These are phyloP conservation scores for Aspidiotus destructor DNA, from an alignment of 2,888 invertebrate species.

Conservation along the genomic window DNA sequence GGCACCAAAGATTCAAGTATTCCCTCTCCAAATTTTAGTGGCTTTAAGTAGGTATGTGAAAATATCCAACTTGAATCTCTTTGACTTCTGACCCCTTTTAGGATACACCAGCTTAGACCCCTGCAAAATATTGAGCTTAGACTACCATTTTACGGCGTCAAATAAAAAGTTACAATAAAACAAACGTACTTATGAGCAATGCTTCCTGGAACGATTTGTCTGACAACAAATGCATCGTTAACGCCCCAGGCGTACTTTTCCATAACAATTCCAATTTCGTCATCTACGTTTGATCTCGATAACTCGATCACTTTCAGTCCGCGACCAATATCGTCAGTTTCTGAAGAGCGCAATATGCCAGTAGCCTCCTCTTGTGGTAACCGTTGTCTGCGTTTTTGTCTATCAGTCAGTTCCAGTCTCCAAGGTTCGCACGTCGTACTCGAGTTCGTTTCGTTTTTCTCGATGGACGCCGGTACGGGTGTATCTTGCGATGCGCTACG, in stretches of 20 bases:
- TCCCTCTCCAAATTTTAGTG: too few relatives aligned
- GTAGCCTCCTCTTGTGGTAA: constrained; percentile 9
- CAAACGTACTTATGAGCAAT: constrained; percentile 54
- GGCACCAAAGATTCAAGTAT: too few relatives aligned
- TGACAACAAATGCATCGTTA: constrained; percentile 60
- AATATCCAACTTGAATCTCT: too few relatives aligned
- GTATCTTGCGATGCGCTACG: constrained; percentile 33
- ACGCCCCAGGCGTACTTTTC: constrained; percentile 45
- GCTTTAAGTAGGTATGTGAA: too few relatives aligned
- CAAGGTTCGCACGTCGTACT: constrained; percentile 37
- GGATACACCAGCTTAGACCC: too few relatives aligned
- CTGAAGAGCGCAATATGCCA: constrained; percentile 3
- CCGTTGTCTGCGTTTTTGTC: constrained; percentile 16
- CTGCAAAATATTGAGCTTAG: too few relatives aligned
- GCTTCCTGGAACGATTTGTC: constrained; percentile 60
- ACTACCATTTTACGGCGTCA: too few relatives aligned
- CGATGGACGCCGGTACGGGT: not conserved
- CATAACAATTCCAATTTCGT: constrained; percentile 63
- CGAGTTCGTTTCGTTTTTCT: not conserved
- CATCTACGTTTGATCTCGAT: constrained; percentile 48
- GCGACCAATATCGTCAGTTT: constrained; percentile 1
- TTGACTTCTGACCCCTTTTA: too few relatives aligned
- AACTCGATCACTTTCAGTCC: constrained; percentile 48
- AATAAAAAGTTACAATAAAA: too few relatives aligned
- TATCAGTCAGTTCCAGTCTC: constrained; percentile 37